Evolutionary conservation across 2,888 invertebrate species (phyloP), one percentile per base, ranked within the genome.

Genomic region (Lissocephala sabroskyi): DNA sequence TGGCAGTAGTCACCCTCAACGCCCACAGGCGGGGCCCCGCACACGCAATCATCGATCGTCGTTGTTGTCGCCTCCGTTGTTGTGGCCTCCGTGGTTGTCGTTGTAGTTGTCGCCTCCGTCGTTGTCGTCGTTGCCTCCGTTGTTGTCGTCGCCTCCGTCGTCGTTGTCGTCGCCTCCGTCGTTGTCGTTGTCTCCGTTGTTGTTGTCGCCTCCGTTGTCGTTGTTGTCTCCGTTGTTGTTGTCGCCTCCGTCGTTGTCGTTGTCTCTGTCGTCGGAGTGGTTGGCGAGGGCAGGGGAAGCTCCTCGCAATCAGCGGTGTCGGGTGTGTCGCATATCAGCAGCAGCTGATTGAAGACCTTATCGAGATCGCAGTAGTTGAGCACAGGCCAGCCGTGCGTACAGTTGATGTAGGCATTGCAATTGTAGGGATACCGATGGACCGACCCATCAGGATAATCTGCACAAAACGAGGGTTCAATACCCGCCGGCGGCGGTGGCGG

Each of bases 381-480:
- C 1, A 77, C 60, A 0, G 75, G 67, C 55, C 62, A 73, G 26
- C 50, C 49, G 2, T 35, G 9, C 0, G 73, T 77, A 14, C 78
- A 78, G 40, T 77, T 78, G 1, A 78, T 56, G n/a, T 78, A 78
- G 3, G 73, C 75, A 55, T 65, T 65, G 30, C 78, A 79, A 40
- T 78, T 49, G 37, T 73, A 76, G 0, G 65, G 68, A 55, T 79
- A 79, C 2, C 41, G 49, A 51, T 56, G 53, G 10, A 65, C 10
- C 0, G 49, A 33, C 3, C 73, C 68, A 45, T 61, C 45, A 2
- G 39, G 10, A 0, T 10, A 9, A 1, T 44, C 9, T 3, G 1
- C 26, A 17, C 77, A 74, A 37, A 65, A 51, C 11, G 62, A 16
- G 1, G 55, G 32, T 10, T 47, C 0, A 52, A 73, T 48, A 43